Percentiles rank a stretch among this genome's conserved stretches.
Evolutionary conservation across 2,888 invertebrate genomes (phyloP).

Genomic region (Synanthedon formicaeformis): DNA sequence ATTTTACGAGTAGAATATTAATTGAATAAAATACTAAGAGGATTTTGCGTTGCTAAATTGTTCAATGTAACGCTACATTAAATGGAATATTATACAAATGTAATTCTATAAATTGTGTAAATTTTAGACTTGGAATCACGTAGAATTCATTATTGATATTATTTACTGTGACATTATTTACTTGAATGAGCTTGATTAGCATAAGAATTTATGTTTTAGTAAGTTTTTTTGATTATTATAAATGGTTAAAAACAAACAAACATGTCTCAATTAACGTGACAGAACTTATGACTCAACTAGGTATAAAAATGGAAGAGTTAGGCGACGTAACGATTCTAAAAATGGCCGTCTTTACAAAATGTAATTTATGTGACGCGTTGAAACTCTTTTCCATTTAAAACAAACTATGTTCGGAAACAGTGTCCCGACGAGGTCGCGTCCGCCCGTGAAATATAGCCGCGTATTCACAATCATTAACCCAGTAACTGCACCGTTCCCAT

Average conservation of each 20-base stretch:
- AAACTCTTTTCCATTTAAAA: slow-evolving; percentile 3
- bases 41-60: neutral
- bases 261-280: no score
- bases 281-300: no score
- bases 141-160: no score
- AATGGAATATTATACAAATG: neutral
- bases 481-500: slow-evolving; percentile 23
- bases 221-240: no score
- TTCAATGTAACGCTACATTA: neutral
- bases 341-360: neutral
- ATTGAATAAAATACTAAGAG: neutral
- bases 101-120: no score
- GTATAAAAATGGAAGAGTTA: no score
- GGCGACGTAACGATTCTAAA: no score
- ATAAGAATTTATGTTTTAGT: no score
- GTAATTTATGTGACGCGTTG: neutral
- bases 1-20: neutral
- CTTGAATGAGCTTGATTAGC: no score
- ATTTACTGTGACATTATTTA: no score
- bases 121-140: no score
- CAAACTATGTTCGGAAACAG: slow-evolving; percentile 14
- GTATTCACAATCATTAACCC: slow-evolving; percentile 35
- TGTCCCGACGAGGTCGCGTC: neutral
- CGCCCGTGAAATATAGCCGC: slow-evolving; percentile 7
- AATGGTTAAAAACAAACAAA: no score